Conservation (phyloP, 2,888 invertebrate species). For the Idaea aversata region DNA sequence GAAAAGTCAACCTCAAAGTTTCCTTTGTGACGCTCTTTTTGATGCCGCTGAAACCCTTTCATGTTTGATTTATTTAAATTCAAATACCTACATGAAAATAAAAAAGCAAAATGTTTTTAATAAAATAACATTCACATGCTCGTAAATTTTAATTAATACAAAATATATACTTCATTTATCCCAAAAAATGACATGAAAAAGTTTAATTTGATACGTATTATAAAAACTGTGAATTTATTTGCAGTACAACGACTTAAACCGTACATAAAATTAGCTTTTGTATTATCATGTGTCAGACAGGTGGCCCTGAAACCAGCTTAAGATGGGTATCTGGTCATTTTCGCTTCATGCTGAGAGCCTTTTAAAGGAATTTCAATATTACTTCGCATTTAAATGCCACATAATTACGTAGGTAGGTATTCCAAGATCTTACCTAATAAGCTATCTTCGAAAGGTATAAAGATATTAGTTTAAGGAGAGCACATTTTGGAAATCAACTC, state of each 20-base stretch:
- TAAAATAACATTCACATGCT: slow-evolving; percentile 5
- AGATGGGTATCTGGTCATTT: slow-evolving; percentile 54
- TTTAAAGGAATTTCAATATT: slow-evolving; percentile 50
- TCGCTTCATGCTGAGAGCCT: slow-evolving; percentile 61
- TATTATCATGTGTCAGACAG: slow-evolving; percentile 64
- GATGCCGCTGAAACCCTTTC: neutral
- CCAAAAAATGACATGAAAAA: slow-evolving; percentile 41
- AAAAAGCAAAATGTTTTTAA: neutral
- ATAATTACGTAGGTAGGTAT: slow-evolving; percentile 42
- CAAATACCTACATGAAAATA: neutral
- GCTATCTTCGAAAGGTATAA: slow-evolving; percentile 41
- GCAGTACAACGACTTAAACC: slow-evolving; percentile 46
- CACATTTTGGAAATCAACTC: slow-evolving; percentile 25
- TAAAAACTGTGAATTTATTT: slow-evolving; percentile 72
- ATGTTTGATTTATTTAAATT: neutral
- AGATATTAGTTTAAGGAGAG: slow-evolving; percentile 45
- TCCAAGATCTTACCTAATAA: slow-evolving; percentile 39
- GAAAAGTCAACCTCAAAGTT: neutral
- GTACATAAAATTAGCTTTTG: slow-evolving; percentile 61
- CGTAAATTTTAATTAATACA: slow-evolving; percentile 39
- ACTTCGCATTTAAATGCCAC: slow-evolving; percentile 64
- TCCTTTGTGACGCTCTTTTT: neutral
- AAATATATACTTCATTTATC: slow-evolving; percentile 38
- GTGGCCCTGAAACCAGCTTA: slow-evolving; percentile 58
- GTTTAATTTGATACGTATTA: slow-evolving; percentile 63